A percentile compares a stretch with the other conserved stretches of the same genome.
phyloP scores from a whole-genome alignment of 2,888 invertebrate species.

The Latheticus oryzae region DNA sequence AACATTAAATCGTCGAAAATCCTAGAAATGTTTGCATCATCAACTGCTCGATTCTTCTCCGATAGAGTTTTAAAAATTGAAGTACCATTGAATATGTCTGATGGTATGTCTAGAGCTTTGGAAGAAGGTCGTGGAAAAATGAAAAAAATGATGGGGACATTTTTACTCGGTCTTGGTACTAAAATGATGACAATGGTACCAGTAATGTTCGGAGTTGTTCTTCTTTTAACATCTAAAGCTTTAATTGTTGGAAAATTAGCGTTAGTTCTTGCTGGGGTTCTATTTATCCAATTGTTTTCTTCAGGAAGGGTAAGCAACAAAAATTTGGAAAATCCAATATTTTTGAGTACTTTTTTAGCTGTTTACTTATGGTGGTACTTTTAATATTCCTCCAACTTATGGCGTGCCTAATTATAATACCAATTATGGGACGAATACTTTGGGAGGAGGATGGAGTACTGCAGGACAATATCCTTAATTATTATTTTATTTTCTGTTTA shows the following conservation, averaged over 20 bases:
- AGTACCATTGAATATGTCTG: slow-evolving; percentile 74
- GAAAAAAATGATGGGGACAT: slow-evolving; percentile 75
- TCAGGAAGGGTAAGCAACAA: slow-evolving; percentile 11
- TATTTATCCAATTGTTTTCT: slow-evolving; percentile 72
- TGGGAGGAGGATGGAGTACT: slow-evolving; percentile 53
- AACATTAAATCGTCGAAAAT: slow-evolving; percentile 69
- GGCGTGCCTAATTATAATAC: slow-evolving; percentile 45
- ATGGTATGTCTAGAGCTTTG: slow-evolving; percentile 76
- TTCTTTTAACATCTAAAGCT: slow-evolving; percentile 81
- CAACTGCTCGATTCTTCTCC: slow-evolving; percentile 70
- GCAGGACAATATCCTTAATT: slow-evolving; percentile 64
- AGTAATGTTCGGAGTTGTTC: slow-evolving; percentile 77
- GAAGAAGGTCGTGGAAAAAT: slow-evolving; percentile 85
- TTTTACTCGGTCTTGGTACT: slow-evolving; percentile 77
- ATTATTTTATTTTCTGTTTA: too few species aligned
- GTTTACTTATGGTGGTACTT: slow-evolving; percentile 9
- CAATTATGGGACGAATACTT: slow-evolving; percentile 49
- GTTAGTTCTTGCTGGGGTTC: slow-evolving; percentile 76
- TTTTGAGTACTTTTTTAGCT: slow-evolving; percentile 3
- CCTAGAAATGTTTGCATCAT: slow-evolving; percentile 70
- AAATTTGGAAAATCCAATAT: too few species aligned
- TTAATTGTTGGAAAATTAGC: slow-evolving; percentile 83
- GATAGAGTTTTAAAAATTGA: slow-evolving; percentile 77
- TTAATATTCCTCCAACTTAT: slow-evolving; percentile 15
- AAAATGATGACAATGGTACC: slow-evolving; percentile 80